A percentile compares a stretch with the other conserved stretches of the same genome.
phyloP scores from a whole-genome alignment of 2,888 invertebrate species.

The Drosophila limbata region DNA sequence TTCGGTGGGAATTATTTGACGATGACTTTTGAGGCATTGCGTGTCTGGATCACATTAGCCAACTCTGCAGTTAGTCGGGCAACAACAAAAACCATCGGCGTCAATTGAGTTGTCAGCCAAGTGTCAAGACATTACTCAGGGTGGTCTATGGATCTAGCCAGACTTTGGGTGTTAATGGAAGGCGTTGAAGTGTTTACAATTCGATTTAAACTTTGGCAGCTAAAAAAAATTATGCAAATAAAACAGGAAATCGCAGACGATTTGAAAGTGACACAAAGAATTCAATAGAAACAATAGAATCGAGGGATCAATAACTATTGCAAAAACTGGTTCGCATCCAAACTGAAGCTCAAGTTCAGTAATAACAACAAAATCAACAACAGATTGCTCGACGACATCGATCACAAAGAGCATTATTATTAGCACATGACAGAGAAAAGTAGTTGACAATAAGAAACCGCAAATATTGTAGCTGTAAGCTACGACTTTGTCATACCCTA shows the following conservation, averaged over 20 bases:
- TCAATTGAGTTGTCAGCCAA: constrained; percentile 72
- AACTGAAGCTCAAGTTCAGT: constrained; percentile 46
- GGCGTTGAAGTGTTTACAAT: constrained; percentile 46
- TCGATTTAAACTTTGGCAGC: constrained; percentile 15
- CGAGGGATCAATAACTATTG: constrained; percentile 22
- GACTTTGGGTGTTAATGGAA: constrained; percentile 36
- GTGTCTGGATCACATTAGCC: constrained; percentile 64
- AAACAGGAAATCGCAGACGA: constrained; percentile 60
- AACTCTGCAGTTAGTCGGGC: constrained; percentile 22
- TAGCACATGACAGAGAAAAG: constrained; percentile 37
- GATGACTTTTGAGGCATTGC: constrained; percentile 66
- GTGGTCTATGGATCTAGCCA: constrained; percentile 50
- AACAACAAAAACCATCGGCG: constrained; percentile 26
- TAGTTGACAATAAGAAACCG: constrained; percentile 45
- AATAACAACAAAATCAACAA: constrained; percentile 39
- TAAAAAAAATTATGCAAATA: constrained; percentile 54
- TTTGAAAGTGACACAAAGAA: constrained; percentile 64
- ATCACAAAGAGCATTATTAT: constrained; percentile 43
- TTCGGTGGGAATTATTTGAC: constrained; percentile 65
- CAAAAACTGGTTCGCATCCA: constrained; percentile 65
- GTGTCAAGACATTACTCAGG: constrained; percentile 63
- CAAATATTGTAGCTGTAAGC: neutral
- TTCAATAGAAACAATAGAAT: constrained; percentile 45
- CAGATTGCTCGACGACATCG: constrained; percentile 29
- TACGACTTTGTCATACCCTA: neutral